phyloP scores from a whole-genome alignment of 1,140 invertebrate genomes.

The Zaprionus vittiger region DNA sequence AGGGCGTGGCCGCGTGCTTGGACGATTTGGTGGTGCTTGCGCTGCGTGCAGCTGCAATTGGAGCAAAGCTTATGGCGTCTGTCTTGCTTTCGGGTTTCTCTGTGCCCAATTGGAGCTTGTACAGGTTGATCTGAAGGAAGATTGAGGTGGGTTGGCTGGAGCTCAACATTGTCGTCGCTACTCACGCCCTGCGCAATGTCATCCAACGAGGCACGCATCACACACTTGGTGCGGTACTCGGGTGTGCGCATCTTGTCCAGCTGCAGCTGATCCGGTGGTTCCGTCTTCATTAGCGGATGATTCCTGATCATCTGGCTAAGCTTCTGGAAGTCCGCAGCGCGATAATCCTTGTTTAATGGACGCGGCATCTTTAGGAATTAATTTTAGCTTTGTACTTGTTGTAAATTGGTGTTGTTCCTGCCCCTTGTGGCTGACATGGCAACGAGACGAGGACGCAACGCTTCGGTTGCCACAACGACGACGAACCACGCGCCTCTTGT shows the following conservation, averaged over 20 bases:
- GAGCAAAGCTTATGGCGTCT: not conserved
- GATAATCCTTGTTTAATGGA: conserved; percentile 58
- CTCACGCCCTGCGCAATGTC: conserved; percentile 74
- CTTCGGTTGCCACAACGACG: conserved; percentile 35
- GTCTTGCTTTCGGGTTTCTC: conserved; percentile 26
- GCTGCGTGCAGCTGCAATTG: not conserved
- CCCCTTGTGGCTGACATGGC: conserved; percentile 18
- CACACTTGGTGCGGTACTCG: conserved; percentile 71
- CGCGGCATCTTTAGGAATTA: conserved; percentile 49
- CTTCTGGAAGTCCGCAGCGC: conserved; percentile 62
- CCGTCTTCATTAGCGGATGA: conserved; percentile 60
- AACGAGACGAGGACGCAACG: conserved; percentile 15
- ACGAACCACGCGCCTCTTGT: conserved; percentile 32
- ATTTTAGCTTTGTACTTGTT: not conserved
- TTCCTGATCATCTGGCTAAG: conserved; percentile 54
- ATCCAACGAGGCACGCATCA: conserved; percentile 73
- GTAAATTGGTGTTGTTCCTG: not conserved
- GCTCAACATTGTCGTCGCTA: not conserved
- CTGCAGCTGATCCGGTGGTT: conserved; percentile 34
- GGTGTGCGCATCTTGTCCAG: conserved; percentile 61
- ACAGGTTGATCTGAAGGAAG: conserved; percentile 58
- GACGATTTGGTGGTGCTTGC: conserved; percentile 29
- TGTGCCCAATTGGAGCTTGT: conserved; percentile 53
- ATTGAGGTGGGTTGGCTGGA: not conserved
- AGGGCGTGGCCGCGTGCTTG: conserved; percentile 45